Evolutionary conservation across 2,888 invertebrate genomes (phyloP).

Genomic region (Vesta saturnalis): DNA sequence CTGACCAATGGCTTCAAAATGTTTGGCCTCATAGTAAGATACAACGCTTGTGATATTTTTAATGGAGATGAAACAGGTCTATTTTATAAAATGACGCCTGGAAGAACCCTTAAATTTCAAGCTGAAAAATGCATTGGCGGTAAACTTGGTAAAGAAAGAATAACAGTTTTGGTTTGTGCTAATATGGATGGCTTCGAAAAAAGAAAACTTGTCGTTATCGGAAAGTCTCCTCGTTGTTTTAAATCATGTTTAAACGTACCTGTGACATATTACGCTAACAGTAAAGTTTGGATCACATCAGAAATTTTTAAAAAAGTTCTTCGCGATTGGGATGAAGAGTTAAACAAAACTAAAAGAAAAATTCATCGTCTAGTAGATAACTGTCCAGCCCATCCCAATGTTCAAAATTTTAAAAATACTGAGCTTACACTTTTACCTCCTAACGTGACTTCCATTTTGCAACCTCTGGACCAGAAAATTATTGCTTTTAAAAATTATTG

Average conservation of each 20-base stretch:
- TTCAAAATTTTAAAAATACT: neutral
- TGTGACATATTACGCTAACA: conserved; percentile 35
- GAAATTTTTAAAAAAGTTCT: conserved; percentile 36
- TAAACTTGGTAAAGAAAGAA: conserved; percentile 48
- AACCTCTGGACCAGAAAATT: neutral
- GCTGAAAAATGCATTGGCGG: conserved; percentile 48
- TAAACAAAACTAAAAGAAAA: conserved; percentile 39
- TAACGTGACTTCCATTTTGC: neutral
- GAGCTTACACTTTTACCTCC: neutral
- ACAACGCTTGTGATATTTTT: conserved; percentile 9
- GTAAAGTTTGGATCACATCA: conserved; percentile 37
- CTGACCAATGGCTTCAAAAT: conserved; percentile 10
- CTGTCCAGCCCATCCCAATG: conserved; percentile 37
- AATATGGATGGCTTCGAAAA: conserved; percentile 28
- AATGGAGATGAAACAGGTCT: conserved; percentile 19
- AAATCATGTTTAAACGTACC: conserved; percentile 21
- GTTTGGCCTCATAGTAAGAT: conserved; percentile 6
- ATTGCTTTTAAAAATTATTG: no score
- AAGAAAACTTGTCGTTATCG: conserved; percentile 2
- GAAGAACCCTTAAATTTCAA: conserved; percentile 47
- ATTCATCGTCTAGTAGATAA: conserved; percentile 38
- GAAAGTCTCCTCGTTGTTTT: conserved; percentile 32
- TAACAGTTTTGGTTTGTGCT: conserved; percentile 45
- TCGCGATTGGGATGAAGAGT: conserved; percentile 38
- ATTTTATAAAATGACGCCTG: conserved; percentile 28